These are phyloP conservation scores for Catostylus mosaicus DNA, from an alignment of 30 jellyfish, hydroid and myxozoan species.

Conservation along the genomic window DNA sequence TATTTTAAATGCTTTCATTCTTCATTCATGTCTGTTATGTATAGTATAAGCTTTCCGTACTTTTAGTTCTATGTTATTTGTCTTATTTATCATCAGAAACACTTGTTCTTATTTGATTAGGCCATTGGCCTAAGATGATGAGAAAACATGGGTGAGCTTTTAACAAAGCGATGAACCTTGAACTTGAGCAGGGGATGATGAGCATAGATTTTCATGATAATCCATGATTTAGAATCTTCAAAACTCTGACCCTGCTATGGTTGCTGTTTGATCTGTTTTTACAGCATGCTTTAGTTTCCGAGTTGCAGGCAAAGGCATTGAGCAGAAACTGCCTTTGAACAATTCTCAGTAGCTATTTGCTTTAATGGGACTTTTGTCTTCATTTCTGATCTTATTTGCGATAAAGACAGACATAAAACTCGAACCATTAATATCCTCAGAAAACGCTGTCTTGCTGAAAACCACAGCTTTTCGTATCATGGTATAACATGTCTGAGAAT, in stretches of 20 bases:
- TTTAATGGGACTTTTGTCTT: too few species aligned
- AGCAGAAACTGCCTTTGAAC: too few species aligned
- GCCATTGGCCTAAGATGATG: constrained; percentile 71
- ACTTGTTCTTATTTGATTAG: constrained; percentile 83
- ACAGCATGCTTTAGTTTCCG: too few species aligned
- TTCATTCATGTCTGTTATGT: not conserved
- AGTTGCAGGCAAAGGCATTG: too few species aligned
- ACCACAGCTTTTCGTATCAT: too few species aligned
- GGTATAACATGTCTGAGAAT: too few species aligned
- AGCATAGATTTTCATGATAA: constrained; percentile 5
- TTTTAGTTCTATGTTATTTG: not conserved
- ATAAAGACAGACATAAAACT: too few species aligned
- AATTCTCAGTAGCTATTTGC: too few species aligned
- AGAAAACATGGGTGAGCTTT: constrained; percentile 51
- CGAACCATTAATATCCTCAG: too few species aligned
- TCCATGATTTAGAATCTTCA: not conserved
- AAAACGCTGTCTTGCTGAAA: too few species aligned
- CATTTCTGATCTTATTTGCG: too few species aligned
- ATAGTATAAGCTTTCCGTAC: not conserved
- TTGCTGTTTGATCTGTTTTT: too few species aligned
- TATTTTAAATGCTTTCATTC: not conserved
- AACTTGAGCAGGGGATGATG: constrained; percentile 37
- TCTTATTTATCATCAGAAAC: constrained; percentile 46
- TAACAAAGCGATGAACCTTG: constrained; percentile 46
- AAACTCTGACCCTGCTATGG: constrained; percentile 44